Conservation (phyloP, 2,797 vertebrate genomes). For the Etheostoma nigrum region DNA sequence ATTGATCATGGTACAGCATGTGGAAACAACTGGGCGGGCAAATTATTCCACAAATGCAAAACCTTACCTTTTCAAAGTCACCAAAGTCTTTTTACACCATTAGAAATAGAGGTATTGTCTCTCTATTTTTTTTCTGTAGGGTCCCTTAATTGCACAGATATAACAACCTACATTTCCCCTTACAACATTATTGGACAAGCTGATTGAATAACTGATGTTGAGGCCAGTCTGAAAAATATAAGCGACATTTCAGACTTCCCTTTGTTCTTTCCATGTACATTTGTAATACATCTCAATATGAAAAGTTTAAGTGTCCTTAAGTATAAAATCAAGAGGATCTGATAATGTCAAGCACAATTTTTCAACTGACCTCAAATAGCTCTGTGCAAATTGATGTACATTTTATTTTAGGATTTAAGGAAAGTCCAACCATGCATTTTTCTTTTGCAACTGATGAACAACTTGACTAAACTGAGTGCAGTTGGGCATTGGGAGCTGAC, state of each 20-base stretch:
- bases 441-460: conserved; percentile 14
- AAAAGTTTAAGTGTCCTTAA: background rate
- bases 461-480: background rate
- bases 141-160: background rate
- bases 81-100: background rate
- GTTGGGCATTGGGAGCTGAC: background rate
- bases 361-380: background rate
- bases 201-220: background rate
- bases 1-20: background rate
- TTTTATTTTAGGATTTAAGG: background rate
- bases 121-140: background rate
- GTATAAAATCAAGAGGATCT: background rate
- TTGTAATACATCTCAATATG: background rate
- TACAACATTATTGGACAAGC: background rate
- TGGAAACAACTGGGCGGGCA: background rate
- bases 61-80: background rate
- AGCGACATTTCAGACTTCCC: background rate
- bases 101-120: background rate
- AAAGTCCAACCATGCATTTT: background rate
- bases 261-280: conserved; percentile 3
- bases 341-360: background rate
- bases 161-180: background rate
- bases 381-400: background rate
- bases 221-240: background rate
- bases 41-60: background rate